phyloP scores from a whole-genome alignment of 2,888 invertebrate species.

The Andrena fulva region DNA sequence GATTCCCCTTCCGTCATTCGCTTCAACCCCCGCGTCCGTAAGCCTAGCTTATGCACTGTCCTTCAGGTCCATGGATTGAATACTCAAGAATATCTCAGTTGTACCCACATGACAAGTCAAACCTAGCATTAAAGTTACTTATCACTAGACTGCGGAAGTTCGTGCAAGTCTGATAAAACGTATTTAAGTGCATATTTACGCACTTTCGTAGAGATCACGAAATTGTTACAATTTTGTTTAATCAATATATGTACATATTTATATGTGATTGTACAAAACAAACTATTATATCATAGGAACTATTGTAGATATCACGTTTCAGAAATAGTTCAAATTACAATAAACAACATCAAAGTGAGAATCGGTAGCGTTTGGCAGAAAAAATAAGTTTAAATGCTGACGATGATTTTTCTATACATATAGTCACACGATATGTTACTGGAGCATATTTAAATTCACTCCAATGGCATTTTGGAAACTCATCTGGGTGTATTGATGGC shows the following conservation, averaged over 20 bases:
- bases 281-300: not conserved
- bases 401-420: not conserved
- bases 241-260: not conserved
- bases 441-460: constrained; percentile 1
- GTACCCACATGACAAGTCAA: no score
- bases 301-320: not conserved
- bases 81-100: no score
- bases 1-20: no score
- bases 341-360: not conserved
- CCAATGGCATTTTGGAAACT: not conserved
- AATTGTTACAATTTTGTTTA: not conserved
- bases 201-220: not conserved
- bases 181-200: not conserved
- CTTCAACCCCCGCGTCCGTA: no score
- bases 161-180: not conserved
- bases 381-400: constrained; percentile 7
- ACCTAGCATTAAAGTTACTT: no score
- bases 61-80: no score
- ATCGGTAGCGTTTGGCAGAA: not conserved
- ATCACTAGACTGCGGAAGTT: not conserved
- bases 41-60: no score
- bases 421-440: constrained; percentile 8
- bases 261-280: not conserved
- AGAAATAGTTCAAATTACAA: not conserved
- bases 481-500: no score